These are phyloP conservation scores for Chesias legatella DNA, from an alignment of 2,888 invertebrate species.

Conservation along the genomic window DNA sequence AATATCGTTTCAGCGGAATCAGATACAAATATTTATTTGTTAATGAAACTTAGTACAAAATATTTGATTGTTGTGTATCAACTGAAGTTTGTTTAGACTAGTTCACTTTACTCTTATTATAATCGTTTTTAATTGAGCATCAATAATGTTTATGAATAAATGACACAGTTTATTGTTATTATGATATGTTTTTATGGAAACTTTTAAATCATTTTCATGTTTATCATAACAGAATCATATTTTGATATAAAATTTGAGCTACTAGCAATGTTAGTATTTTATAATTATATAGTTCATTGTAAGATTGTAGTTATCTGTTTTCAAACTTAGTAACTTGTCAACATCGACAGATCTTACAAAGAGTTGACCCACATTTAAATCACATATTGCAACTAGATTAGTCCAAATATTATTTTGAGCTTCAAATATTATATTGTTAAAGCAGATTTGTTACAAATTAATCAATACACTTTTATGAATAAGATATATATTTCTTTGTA, in stretches of 20 bases:
- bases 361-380: too few species aligned
- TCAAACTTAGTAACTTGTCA: too few species aligned
- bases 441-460: constrained; percentile 15
- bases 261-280: constrained; percentile 6
- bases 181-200: constrained; percentile 22
- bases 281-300: too few species aligned
- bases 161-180: constrained; percentile 18
- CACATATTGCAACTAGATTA: constrained; percentile 7
- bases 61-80: constrained; percentile 46
- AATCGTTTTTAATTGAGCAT: constrained; percentile 20
- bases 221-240: constrained; percentile 15
- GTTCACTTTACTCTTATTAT: constrained; percentile 19
- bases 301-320: background rate
- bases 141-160: constrained; percentile 9
- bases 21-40: constrained; percentile 28
- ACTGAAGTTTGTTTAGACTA: constrained; percentile 45
- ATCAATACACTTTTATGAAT: constrained; percentile 16
- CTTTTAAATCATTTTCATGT: constrained; percentile 21
- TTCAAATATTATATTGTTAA: constrained; percentile 13
- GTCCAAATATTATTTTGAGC: constrained; percentile 13
- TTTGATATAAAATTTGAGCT: constrained; percentile 13
- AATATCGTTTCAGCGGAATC: constrained; percentile 15
- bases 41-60: constrained; percentile 46
- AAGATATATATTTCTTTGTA: constrained; percentile 20
- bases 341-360: too few species aligned